Conservation (phyloP, 2,113 vertebrate species). For the Hystrix cristata region DNA sequence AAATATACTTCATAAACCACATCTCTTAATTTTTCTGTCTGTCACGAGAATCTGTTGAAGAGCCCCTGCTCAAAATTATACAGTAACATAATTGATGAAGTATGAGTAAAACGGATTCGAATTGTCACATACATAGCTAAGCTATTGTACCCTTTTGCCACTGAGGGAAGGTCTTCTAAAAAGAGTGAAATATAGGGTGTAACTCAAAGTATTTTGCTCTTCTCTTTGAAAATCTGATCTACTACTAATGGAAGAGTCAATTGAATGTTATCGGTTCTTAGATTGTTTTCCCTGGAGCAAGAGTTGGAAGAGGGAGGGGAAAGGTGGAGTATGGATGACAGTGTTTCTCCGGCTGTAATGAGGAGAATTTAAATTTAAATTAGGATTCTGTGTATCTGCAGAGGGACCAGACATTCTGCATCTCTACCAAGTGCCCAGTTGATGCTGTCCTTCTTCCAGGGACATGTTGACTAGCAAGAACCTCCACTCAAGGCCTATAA, state of each 20-base stretch:
- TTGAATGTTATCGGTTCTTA: background rate
- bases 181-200: background rate
- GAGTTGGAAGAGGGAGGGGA: background rate
- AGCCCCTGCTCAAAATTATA: background rate
- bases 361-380: constrained; percentile 46
- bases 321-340: background rate
- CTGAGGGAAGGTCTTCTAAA: background rate
- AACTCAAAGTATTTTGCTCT: background rate
- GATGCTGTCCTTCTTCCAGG: background rate
- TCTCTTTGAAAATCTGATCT: constrained; percentile 17
- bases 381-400: background rate
- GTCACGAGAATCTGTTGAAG: constrained; percentile 6
- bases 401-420: background rate
- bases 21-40: background rate
- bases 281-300: background rate
- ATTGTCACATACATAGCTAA: background rate
- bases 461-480: background rate
- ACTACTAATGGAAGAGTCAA: background rate
- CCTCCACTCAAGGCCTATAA: background rate
- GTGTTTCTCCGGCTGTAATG: constrained; percentile 40
- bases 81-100: background rate
- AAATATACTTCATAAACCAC: constrained; percentile 10
- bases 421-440: background rate
- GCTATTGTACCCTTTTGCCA: background rate
- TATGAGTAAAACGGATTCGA: constrained; percentile 40